phyloP scores from a whole-genome alignment of 2,113 vertebrate genomes.

The Eudyptes chrysolophus region DNA sequence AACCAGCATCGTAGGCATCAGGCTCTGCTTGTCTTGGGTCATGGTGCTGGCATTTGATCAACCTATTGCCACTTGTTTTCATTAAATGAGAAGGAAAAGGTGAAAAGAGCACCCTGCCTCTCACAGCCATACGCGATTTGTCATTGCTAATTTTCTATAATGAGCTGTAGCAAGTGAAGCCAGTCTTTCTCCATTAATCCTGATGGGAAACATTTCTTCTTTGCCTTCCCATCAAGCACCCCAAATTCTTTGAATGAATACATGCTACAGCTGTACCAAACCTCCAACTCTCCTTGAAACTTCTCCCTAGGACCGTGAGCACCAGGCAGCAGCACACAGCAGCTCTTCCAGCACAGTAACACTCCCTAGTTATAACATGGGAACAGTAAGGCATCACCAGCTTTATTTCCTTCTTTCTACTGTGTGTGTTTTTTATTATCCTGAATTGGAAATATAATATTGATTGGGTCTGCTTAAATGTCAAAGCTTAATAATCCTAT shows the following conservation, averaged over 20 bases:
- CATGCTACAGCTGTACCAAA: not conserved
- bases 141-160: conserved; percentile 10
- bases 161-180: not conserved
- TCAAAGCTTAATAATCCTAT: conserved; percentile 12
- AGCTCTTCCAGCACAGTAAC: not conserved
- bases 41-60: not conserved
- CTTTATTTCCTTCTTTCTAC: not conserved
- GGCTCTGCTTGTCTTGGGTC: not conserved
- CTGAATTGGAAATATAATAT: conserved; percentile 5
- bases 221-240: not conserved
- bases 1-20: not conserved
- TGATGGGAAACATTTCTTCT: not conserved
- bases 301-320: not conserved
- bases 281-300: not conserved
- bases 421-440: not conserved
- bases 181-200: not conserved
- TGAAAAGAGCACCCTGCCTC: not conserved
- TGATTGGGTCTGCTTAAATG: not conserved
- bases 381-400: not conserved
- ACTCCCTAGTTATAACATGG: not conserved
- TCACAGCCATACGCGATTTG: not conserved
- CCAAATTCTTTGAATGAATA: not conserved
- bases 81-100: not conserved
- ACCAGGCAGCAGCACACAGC: not conserved
- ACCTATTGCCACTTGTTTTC: not conserved